phyloP scores from a whole-genome alignment of 2,888 invertebrate genomes.

The Laspeyria flexula region DNA sequence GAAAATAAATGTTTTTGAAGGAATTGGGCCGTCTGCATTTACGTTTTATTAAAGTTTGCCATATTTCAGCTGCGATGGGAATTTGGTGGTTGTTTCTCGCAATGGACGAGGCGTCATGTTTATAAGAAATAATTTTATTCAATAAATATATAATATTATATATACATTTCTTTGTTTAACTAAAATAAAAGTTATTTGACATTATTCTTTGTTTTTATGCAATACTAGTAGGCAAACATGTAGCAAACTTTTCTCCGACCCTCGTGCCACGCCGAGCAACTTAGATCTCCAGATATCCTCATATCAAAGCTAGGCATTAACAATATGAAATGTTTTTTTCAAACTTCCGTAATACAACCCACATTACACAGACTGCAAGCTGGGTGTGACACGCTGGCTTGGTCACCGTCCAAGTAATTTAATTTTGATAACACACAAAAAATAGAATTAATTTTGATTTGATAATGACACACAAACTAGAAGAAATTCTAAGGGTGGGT shows the following conservation, averaged over 20 bases:
- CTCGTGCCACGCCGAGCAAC: not conserved
- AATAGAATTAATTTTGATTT: no score
- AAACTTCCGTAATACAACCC: no score
- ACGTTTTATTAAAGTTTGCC: conserved; percentile 58
- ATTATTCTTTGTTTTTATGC: conserved; percentile 53
- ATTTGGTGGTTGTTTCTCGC: conserved; percentile 74
- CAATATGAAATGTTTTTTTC: no score
- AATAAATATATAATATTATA: conserved; percentile 73
- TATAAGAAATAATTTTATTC: conserved; percentile 79
- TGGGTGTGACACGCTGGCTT: no score
- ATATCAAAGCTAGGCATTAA: not conserved
- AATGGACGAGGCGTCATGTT: conserved; percentile 70
- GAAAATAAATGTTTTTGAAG: conserved; percentile 39
- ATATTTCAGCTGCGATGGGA: conserved; percentile 72
- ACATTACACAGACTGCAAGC: no score
- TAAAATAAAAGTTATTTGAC: conserved; percentile 84
- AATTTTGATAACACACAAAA: no score
- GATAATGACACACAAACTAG: no score
- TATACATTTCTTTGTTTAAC: conserved; percentile 82
- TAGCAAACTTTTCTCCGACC: not conserved
- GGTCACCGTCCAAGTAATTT: no score
- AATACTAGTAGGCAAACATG: not conserved
- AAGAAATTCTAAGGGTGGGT: no score
- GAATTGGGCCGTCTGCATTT: conserved; percentile 70
- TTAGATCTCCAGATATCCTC: not conserved